phyloP scores from a whole-genome alignment of 1,140 invertebrate genomes.

The Listronotus oregonensis region DNA sequence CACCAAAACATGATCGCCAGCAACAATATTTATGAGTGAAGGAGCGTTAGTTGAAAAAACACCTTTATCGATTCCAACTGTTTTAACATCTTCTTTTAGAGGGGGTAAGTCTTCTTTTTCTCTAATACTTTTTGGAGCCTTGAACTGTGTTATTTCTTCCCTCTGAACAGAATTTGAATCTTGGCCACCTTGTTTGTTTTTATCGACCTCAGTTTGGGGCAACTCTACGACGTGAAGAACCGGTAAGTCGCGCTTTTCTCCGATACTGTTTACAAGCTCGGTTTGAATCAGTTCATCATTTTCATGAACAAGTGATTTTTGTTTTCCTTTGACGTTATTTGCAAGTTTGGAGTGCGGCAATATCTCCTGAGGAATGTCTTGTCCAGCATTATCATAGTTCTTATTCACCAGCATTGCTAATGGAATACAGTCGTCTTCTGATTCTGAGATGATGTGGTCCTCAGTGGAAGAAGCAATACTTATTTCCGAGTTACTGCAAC shows the following conservation, averaged over 20 bases:
- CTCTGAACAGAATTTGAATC: neutral
- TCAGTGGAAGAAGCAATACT: neutral
- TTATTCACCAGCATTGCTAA: conserved; percentile 1
- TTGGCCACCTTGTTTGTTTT: neutral
- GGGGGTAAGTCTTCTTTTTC: neutral
- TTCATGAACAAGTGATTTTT: neutral
- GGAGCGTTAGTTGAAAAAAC: no score
- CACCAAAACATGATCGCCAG: no score
- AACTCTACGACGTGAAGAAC: neutral
- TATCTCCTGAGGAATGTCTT: neutral
- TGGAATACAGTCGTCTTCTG: conserved; percentile 1
- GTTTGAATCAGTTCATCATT: neutral
- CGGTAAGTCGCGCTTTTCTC: neutral
- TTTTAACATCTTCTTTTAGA: neutral
- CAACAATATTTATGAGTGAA: no score
- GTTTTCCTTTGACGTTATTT: neutral
- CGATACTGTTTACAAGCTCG: neutral
- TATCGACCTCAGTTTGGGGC: neutral
- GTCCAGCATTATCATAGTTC: neutral
- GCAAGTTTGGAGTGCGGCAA: neutral
- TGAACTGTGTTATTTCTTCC: neutral
- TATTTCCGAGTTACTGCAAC: neutral
- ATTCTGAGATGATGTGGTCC: neutral
- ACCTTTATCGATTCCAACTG: no score
- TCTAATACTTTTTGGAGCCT: conserved; percentile 1